phyloP scores from a whole-genome alignment of 2,113 vertebrate genomes.

The Merops nubicus region DNA sequence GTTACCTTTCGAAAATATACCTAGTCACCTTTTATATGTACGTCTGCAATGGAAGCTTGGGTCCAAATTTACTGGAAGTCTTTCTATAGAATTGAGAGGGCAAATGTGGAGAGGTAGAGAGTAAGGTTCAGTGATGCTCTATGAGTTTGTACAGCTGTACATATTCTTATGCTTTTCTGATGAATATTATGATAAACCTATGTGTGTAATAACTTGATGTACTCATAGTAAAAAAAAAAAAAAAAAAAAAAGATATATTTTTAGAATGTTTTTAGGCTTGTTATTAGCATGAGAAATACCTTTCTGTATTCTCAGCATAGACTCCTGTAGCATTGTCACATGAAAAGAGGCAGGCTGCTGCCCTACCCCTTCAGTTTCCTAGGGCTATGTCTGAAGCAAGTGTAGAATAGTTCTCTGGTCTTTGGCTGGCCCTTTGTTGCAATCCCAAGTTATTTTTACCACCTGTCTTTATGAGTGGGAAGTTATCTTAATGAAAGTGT shows the following conservation, averaged over 20 bases:
- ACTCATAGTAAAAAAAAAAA: neutral
- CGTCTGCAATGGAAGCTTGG: neutral
- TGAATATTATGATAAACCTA: neutral
- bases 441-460: neutral
- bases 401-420: neutral
- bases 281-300: neutral
- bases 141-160: neutral
- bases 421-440: neutral
- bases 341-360: neutral
- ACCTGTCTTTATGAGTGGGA: neutral
- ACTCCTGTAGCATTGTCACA: neutral
- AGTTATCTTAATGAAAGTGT: neutral
- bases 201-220: neutral
- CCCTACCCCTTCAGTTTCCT: neutral
- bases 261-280: neutral
- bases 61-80: neutral
- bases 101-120: neutral
- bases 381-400: neutral
- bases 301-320: neutral
- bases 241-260: neutral
- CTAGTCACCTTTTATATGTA: neutral
- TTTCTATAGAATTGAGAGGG: neutral
- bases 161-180: neutral
- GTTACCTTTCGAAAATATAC: neutral
- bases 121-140: neutral